Conservation (phyloP, 2,113 vertebrate genomes). For the Australoheros scitulus region DNA sequence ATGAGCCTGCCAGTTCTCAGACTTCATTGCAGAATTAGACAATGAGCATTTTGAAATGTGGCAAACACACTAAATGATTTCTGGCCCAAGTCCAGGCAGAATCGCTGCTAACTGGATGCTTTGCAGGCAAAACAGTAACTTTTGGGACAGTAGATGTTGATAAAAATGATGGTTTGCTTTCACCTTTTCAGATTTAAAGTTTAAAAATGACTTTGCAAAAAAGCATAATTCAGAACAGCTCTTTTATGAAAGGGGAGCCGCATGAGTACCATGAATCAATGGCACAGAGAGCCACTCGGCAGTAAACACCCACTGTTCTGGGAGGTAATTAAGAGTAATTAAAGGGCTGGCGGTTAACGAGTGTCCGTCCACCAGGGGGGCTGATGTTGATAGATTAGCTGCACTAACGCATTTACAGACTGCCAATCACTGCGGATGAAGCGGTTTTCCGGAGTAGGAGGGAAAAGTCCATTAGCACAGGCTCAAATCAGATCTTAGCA, state of each 20-base stretch:
- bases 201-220: neutral
- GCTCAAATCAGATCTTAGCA: conserved; percentile 79
- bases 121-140: neutral
- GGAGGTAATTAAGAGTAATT: conserved; percentile 80
- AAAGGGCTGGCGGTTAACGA: conserved; percentile 78
- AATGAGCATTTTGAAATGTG: neutral
- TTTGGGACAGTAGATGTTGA: neutral
- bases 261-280: conserved; percentile 31
- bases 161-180: neutral
- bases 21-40: conserved; percentile 26
- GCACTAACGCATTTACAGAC: conserved; percentile 74
- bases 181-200: neutral
- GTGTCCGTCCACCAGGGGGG: conserved; percentile 69
- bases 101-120: neutral
- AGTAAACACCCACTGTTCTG: conserved; percentile 72
- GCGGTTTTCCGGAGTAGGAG: conserved; percentile 80
- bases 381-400: conserved; percentile 78
- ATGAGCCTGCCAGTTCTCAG: conserved; percentile 27
- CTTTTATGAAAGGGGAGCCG: conserved; percentile 22
- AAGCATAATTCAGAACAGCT: neutral
- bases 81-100: neutral
- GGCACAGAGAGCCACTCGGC: conserved; percentile 52
- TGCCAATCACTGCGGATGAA: conserved; percentile 79
- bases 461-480: conserved; percentile 80
- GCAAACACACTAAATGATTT: neutral